Evolutionary conservation across 2,113 vertebrate species (phyloP), one percentile per base, ranked within the genome.

Genomic region (Caranx melampygus): DNA sequence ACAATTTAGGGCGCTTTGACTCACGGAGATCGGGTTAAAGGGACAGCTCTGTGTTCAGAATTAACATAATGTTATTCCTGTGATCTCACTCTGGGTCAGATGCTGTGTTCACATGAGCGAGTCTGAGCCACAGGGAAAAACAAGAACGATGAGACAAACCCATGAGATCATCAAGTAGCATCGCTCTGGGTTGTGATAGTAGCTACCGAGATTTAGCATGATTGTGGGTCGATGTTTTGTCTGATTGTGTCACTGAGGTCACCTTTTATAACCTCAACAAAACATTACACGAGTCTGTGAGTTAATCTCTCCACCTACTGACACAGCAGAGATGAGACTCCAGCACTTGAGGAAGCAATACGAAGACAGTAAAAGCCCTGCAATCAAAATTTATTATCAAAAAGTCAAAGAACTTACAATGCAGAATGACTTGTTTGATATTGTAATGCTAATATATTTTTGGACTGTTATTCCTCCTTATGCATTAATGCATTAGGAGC

Each of bases 91-190:
- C 60, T 40, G 81, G 75, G 66, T 87, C 70, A 18, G 70, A 45
- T 54, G n/a, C 37, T 1, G n/a, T 51, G 65, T 62, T 71, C 81
- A 80, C 78, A 82, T 69, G 70, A 84, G 58, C 31, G 58, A 76
- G 40, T 78, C 71, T 67, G 54, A 75, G 40, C 78, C 72, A 68
- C 73, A 83, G 61, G 71, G 20, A 44, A 86, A 83, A 81, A 75
- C 42, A 57, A 49, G 76, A 72, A 62, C 13, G 12, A 76, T 78
- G 69, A 83, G 75, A 85, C 60, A 79, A 87, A 82, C 64, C 66
- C 54, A 51, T 77, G 77, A 86, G 75, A 72, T 89, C 79, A 86
- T 81, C 65, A 54, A 68, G 59, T 82, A 68, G 26, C 67, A 18
- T 45, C 26, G 71, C 86, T 84, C 6, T 54, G 75, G 76, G 86